Evolutionary conservation across 2,888 invertebrate genomes (phyloP), one percentile per base, ranked within the genome.

Genomic region (Bruchidius siliquastri): DNA sequence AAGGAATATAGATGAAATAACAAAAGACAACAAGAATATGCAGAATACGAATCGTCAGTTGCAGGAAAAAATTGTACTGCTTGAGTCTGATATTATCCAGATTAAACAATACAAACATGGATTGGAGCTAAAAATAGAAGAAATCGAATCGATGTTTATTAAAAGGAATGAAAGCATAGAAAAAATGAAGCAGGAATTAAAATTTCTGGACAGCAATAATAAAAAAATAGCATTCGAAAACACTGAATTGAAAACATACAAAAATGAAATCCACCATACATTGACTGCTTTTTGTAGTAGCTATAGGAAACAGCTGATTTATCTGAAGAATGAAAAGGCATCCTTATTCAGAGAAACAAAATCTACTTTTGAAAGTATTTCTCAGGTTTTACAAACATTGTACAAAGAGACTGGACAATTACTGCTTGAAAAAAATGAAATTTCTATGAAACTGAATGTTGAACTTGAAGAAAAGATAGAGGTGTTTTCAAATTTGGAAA

Each of bases 401-500:
- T 49, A 49, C 49, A 49, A 49, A 68, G 21, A 68, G 2, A 10
- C 22, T 6, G 68, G 68, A 21, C 8, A 68, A 21, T 8, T 68
- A 20, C 21, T 68, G 0, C 20, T 20, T 21, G 68, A 68, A 22
- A 8, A 13, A 68, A n/a, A 68, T 68, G 68, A 68, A 68, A 18
- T 1, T 68, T 3, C 6, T 68, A 6, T 21, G 1, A 69, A 66
- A 21, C 70, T 72, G 0, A n/a, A 21, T 22, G 20, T 26, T 8
- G 73, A 22, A 67, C 68, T 26, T 22, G 30, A 30, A 10, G 72
- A 75, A 69, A 71, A 32, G 6, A 20, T 30, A 20, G 20, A 72
- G 67, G 22, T 67, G 8, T 30, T 26, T 20, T 22, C 69, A 21
- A 69, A 75, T 32, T 69, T 76, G 66, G 70, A 68, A 70, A 68